Base-by-base conservation (phyloP, 2,888 invertebrate genomes). In the Crepidodera aurea region DNA sequence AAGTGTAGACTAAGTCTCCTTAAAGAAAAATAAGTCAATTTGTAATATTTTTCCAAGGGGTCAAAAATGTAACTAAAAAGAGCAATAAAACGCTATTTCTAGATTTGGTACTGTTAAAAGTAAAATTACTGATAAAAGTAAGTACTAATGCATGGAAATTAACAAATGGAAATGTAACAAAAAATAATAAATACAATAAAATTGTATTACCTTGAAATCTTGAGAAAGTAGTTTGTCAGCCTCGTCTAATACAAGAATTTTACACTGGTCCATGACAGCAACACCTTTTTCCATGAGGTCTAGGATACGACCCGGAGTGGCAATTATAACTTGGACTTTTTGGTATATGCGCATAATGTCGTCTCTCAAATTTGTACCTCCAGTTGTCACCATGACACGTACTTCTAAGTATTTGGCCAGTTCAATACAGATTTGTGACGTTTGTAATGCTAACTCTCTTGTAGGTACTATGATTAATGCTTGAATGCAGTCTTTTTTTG, bases 321-420 rank as follows among this genome's bases (percentile, higher is more conserved):
- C 99, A 81, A 99, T 98, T 78, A 99, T 95, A 72, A 98, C 90
- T 87, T 99, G 99, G 79, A 98, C 98, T 87, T 96, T 96, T 83
- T 98, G 96, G 85, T 97, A 97, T 81, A 99, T 94, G 84, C 98
- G 92, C 93, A 99, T 95, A 81, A 99, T 99, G 83, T 99, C 99
- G 84, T 99, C 98, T 80, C 97, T 92, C 77, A 94, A 86, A 84
- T 93, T 93, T 73, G 98, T 99, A 75, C 99, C 99, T 80, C 99
- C 99, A 72, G 99, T 99, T 75, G 98, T 98, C 68, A 99, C 99
- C 99, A 99, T 99, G 71, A 98, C 95, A 82, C 97, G 93, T 77
- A 96, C 71, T 80, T 94, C 92, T 85, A 98, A 89, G 83, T 99
- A 98, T 83, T 98, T 98, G 70, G 97, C 93, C 77, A 99, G 86